Percentiles rank a stretch among this genome's conserved stretches.
Conservation (phyloP, 1,140 invertebrate genomes). For the Drosophila lini region DNA sequence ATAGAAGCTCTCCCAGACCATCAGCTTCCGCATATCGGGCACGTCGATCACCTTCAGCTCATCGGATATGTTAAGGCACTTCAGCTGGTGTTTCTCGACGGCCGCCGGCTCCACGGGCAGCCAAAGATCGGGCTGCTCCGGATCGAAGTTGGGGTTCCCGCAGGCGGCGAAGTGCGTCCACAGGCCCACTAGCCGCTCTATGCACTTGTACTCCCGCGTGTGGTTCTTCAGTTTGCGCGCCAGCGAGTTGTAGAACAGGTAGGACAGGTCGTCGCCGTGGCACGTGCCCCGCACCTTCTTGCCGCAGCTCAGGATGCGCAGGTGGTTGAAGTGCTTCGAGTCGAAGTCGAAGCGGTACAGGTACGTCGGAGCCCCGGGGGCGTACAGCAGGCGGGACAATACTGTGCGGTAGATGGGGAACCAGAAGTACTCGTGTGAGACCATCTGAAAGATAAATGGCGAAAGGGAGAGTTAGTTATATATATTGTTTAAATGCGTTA, state of each 20-base stretch:
- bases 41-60: constrained; percentile 83
- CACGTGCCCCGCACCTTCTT: constrained; percentile 84
- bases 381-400: constrained; percentile 78
- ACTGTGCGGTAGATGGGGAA: constrained; percentile 84
- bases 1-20: constrained; percentile 85
- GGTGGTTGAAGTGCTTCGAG: constrained; percentile 81
- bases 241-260: constrained; percentile 86
- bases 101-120: constrained; percentile 56
- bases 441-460: constrained; percentile 60
- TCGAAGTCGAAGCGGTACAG: constrained; percentile 85
- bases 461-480: neutral
- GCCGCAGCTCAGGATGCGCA: constrained; percentile 83
- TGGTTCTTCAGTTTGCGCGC: constrained; percentile 84
- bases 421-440: constrained; percentile 84
- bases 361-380: constrained; percentile 83
- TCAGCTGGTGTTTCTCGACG: constrained; percentile 74
- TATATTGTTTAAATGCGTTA: neutral
- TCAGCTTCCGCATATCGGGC: constrained; percentile 84
- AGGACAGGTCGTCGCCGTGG: constrained; percentile 88
- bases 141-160: constrained; percentile 83
- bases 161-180: constrained; percentile 85
- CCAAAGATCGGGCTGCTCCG: constrained; percentile 72
- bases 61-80: constrained; percentile 85
- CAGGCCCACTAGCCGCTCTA: constrained; percentile 81
- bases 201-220: constrained; percentile 81